Evolutionary conservation across 2,888 invertebrate genomes (phyloP).

Genomic region (Lithophane semibrunnea): DNA sequence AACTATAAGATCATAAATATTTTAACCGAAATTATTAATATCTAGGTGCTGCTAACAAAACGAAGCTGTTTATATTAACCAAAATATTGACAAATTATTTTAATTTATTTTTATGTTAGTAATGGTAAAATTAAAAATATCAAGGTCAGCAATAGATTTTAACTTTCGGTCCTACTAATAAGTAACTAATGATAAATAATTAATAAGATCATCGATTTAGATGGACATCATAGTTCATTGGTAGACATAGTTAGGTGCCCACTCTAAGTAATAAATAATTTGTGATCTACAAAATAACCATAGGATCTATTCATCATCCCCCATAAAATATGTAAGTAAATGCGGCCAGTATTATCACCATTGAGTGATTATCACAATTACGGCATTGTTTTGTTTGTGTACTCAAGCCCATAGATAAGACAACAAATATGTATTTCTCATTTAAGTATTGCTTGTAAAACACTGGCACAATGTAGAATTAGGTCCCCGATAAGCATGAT

Average conservation of each 20-base stretch:
- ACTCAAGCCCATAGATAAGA: constrained; percentile 47
- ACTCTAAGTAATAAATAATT: neutral
- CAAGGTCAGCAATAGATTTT: neutral
- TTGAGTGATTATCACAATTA: constrained; percentile 12
- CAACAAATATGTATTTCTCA: constrained; percentile 28
- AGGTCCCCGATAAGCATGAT: constrained; percentile 63
- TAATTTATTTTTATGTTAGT: neutral
- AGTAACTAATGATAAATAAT: neutral
- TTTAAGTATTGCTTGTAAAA: constrained; percentile 36
- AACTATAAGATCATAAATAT: neutral
- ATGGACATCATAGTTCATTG: neutral
- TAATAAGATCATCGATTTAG: neutral
- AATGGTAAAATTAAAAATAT: neutral
- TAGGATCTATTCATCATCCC: neutral
- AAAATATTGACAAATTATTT: neutral
- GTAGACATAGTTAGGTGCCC: neutral
- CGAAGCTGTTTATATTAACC: neutral
- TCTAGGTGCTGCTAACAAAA: neutral
- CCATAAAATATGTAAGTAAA: neutral
- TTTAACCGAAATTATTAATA: neutral
- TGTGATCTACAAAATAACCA: neutral
- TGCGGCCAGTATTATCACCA: constrained; percentile 6
- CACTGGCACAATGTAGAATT: constrained; percentile 57
- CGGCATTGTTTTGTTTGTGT: constrained; percentile 57
- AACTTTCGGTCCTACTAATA: neutral